Base-by-base conservation (phyloP, 1,140 invertebrate species). In the Trissolcus basalis region DNA sequence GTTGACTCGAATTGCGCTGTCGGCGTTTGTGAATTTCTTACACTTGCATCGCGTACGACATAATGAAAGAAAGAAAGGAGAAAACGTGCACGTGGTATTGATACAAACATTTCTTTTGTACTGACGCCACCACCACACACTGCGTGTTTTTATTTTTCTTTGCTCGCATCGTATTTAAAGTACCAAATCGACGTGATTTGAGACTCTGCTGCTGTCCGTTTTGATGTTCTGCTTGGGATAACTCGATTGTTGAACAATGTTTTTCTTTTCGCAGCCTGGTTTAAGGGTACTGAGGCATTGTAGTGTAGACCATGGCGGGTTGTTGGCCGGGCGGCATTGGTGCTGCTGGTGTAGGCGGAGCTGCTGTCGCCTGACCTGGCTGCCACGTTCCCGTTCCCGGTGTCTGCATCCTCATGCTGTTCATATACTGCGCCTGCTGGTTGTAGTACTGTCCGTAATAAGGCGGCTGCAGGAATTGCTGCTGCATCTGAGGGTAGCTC, bases 241-340 rank as follows among this genome's bases (percentile, higher is more conserved):
- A 11, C 43, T 44, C 43, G 43, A 14, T 13, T 43, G 6, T 9
- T 39, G 9, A 39, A 39, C 9, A 11, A 39, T 39, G 36, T 9
- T 10, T n/a, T 39, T 39, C 36, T 39, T 39, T 10, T 39, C n/a
- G 9, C 9, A n/a, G 39, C n/a, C 49, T 39, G 33, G 33, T n/a
- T 48, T 48, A 48, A 82, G 93, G 93, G 84, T 93, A 95, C 86
- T 94, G 93, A 81, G 93, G 93, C 91, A 94, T 93, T 78, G 92
- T 49, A 35, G 71, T 90, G 78, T 93, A 92, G 84, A 94, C 93
- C 92, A 94, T 92, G 70, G 92, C 91, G 36, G 91, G 91, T 79
- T 91, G 91, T 79, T 91, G 87, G 53, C 86, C 86, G 1, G 87
- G 86, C 45, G 85, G 89, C 79, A 86, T 87, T 64, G 82, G 89